Conservation (phyloP, 2,888 invertebrate species). For the Drosophila eohydei region DNA sequence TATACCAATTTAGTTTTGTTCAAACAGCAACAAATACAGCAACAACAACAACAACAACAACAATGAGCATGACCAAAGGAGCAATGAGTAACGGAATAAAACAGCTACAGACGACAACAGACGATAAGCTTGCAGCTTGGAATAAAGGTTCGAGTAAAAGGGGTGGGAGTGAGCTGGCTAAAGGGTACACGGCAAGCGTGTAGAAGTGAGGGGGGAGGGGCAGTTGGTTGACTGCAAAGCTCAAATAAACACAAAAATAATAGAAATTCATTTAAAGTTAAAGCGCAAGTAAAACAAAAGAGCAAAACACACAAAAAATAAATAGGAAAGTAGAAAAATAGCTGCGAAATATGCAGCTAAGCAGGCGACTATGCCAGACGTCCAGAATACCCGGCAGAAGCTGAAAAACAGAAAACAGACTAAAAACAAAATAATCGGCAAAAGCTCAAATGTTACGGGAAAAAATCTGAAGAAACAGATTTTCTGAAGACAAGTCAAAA, state of each 20-base stretch:
- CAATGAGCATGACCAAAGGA: constrained; percentile 38
- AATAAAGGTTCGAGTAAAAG: background rate
- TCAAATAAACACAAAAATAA: constrained; percentile 80
- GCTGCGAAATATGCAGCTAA: background rate
- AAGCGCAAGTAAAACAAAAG: constrained; percentile 69
- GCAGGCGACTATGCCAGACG: background rate
- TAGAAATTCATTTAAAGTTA: constrained; percentile 80
- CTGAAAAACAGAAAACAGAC: no score
- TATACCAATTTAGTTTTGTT: constrained; percentile 81
- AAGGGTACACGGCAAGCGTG: background rate
- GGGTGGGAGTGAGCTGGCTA: background rate
- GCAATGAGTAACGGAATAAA: constrained; percentile 73
- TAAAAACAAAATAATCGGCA: no score
- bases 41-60: constrained; percentile 32
- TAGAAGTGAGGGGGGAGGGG: background rate
- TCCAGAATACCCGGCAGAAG: background rate
- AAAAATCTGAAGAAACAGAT: background rate
- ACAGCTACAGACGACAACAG: constrained; percentile 53
- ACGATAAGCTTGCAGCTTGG: constrained; percentile 26
- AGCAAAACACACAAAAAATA: constrained; percentile 23
- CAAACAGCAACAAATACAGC: constrained; percentile 55
- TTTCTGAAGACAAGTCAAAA: no score
- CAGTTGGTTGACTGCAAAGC: constrained; percentile 59
- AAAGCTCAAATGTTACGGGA: background rate
- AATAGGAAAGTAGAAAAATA: constrained; percentile 3